phyloP scores from a whole-genome alignment of 2,113 vertebrate species.

The Channa maculata region DNA sequence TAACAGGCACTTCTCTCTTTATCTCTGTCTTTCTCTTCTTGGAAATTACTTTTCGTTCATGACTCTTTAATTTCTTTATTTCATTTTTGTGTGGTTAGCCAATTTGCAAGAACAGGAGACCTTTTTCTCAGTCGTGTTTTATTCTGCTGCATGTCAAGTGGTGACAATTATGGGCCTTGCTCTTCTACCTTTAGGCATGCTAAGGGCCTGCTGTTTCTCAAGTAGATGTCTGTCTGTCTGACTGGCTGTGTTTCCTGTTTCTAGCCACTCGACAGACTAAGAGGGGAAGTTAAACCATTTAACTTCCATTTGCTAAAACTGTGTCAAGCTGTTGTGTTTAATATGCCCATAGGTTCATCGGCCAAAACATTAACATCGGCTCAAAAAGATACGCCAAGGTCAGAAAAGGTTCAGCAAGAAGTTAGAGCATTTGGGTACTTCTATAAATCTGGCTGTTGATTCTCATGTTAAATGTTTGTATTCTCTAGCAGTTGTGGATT shows the following conservation, averaged over 20 bases:
- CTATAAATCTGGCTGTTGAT: constrained; percentile 6
- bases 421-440: neutral
- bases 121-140: constrained; percentile 67
- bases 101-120: constrained; percentile 62
- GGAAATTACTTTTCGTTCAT: constrained; percentile 51
- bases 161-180: constrained; percentile 77
- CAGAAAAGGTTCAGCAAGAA: neutral
- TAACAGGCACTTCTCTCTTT: constrained; percentile 74
- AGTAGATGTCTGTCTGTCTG: constrained; percentile 68
- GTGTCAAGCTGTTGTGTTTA: constrained; percentile 21
- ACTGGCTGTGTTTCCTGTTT: constrained; percentile 70
- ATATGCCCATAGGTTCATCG: constrained; percentile 9
- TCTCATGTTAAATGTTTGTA: constrained; percentile 30
- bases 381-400: neutral
- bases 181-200: constrained; percentile 81
- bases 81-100: constrained; percentile 64
- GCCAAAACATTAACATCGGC: neutral
- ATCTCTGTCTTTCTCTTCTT: constrained; percentile 70
- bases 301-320: constrained; percentile 8
- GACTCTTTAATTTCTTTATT: constrained; percentile 34
- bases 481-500: neutral
- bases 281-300: constrained; percentile 22
- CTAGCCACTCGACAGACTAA: constrained; percentile 60
- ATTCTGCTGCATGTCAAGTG: constrained; percentile 83
- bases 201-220: constrained; percentile 73